These are phyloP conservation scores for Drosophila nikananu DNA, from an alignment of 1,140 invertebrate species.

Conservation along the genomic window DNA sequence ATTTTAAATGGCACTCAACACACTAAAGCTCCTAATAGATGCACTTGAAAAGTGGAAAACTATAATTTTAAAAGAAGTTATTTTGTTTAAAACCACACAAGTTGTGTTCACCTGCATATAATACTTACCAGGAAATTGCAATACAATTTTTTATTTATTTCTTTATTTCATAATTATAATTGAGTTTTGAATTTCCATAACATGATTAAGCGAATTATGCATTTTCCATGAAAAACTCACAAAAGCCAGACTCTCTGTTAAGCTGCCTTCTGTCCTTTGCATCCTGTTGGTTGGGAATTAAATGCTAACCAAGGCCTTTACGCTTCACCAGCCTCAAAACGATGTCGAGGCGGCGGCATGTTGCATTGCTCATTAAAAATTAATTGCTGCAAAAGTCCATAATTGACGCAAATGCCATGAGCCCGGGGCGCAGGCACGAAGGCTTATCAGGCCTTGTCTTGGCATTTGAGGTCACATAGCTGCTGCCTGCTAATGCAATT, in stretches of 20 bases:
- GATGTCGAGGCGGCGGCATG: constrained; percentile 14
- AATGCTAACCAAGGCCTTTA: constrained; percentile 7
- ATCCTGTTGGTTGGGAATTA: constrained; percentile 10
- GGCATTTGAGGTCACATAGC: constrained; percentile 51
- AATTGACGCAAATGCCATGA: constrained; percentile 61
- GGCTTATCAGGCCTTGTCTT: constrained; percentile 68
- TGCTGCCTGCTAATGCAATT: constrained; percentile 72
- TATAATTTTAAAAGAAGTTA: too few species aligned
- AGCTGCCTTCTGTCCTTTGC: constrained; percentile 10
- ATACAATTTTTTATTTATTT: too few species aligned
- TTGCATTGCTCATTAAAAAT: constrained; percentile 67
- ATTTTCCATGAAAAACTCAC: not conserved
- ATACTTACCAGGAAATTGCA: too few species aligned
- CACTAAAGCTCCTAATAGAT: not conserved
- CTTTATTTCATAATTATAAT: not conserved
- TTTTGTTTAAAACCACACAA: not conserved
- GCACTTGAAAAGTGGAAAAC: not conserved
- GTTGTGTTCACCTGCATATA: not conserved
- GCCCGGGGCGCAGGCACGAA: constrained; percentile 8
- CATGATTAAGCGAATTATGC: not conserved
- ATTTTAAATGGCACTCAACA: constrained; percentile 11
- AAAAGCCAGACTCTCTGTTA: not conserved
- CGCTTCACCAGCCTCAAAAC: constrained; percentile 15
- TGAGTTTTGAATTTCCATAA: not conserved
- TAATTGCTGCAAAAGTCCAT: constrained; percentile 70